Evolutionary conservation across 2,113 vertebrate genomes (phyloP).

Genomic region (Odontesthes bonariensis): DNA sequence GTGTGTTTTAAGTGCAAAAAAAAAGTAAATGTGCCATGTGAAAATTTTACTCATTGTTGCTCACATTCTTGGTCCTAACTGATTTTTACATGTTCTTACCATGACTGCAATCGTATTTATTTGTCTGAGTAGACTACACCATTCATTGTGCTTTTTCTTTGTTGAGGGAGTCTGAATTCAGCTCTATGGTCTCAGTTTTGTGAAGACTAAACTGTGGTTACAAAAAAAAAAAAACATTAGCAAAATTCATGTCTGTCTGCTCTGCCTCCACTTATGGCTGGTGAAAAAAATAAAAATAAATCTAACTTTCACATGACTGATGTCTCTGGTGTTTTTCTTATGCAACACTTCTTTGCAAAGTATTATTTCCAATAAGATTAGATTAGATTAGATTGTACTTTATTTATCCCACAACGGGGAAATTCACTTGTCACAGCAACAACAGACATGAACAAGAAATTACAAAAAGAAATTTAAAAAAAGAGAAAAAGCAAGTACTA

Average conservation of each 20-base stretch:
- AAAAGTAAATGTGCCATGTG: slow-evolving; percentile 30
- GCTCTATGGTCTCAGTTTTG: slow-evolving; percentile 15
- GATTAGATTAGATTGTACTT: too few species aligned
- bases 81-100: slow-evolving; percentile 58
- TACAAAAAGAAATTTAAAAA: too few species aligned
- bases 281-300: slow-evolving; percentile 70
- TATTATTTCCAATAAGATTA: background rate
- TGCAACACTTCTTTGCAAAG: background rate
- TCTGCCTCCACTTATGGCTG: slow-evolving; percentile 41
- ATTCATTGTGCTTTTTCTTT: slow-evolving; percentile 44
- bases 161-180: slow-evolving; percentile 29
- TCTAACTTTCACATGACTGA: slow-evolving; percentile 52
- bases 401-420: too few species aligned
- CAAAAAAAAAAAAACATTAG: slow-evolving; percentile 18
- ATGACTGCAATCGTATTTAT: slow-evolving; percentile 74
- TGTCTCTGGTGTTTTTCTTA: background rate
- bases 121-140: slow-evolving; percentile 53
- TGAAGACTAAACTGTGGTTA: slow-evolving; percentile 30
- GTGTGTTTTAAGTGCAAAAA: slow-evolving; percentile 67
- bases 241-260: slow-evolving; percentile 29
- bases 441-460: too few species aligned
- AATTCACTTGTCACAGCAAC: too few species aligned
- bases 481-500: too few species aligned
- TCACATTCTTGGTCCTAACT: slow-evolving; percentile 49
- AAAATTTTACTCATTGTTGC: slow-evolving; percentile 45